phyloP scores from a whole-genome alignment of 2,888 invertebrate species.

The Hoplodrina blanda region DNA sequence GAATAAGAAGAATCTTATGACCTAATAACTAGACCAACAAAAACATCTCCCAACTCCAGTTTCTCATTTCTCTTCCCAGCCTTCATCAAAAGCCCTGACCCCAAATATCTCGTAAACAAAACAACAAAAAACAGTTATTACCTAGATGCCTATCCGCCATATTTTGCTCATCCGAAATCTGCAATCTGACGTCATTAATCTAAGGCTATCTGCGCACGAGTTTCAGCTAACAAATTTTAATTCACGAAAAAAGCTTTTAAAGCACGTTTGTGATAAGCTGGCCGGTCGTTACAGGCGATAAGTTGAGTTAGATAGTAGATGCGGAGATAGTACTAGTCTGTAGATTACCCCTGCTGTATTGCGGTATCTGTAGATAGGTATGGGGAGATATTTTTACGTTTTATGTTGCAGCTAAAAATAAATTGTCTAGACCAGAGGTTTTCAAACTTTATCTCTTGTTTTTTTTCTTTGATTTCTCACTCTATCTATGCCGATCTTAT shows the following conservation, averaged over 20 bases:
- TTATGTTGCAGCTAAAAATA: constrained; percentile 47
- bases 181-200: constrained; percentile 64
- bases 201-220: constrained; percentile 61
- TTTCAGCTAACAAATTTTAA: constrained; percentile 57
- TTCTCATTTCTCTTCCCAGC: not conserved
- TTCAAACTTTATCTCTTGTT: too few relatives aligned
- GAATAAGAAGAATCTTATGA: too few relatives aligned
- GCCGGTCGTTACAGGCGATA: constrained; percentile 67
- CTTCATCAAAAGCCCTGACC: constrained; percentile 23
- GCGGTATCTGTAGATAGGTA: constrained; percentile 49
- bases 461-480: too few relatives aligned
- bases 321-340: constrained; percentile 52
- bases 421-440: constrained; percentile 32
- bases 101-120: constrained; percentile 25
- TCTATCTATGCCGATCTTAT: too few relatives aligned
- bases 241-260: constrained; percentile 63
- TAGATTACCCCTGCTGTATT: constrained; percentile 58
- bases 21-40: not conserved
- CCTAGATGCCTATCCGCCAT: constrained; percentile 49
- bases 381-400: constrained; percentile 43
- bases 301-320: constrained; percentile 63
- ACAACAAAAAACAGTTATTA: constrained; percentile 45
- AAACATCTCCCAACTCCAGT: not conserved
- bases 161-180: constrained; percentile 59
- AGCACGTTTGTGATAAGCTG: constrained; percentile 68